These are phyloP conservation scores for Melanotaenia parkinsoni DNA, from an alignment of 2,797 vertebrate genomes.

Conservation along the genomic window DNA sequence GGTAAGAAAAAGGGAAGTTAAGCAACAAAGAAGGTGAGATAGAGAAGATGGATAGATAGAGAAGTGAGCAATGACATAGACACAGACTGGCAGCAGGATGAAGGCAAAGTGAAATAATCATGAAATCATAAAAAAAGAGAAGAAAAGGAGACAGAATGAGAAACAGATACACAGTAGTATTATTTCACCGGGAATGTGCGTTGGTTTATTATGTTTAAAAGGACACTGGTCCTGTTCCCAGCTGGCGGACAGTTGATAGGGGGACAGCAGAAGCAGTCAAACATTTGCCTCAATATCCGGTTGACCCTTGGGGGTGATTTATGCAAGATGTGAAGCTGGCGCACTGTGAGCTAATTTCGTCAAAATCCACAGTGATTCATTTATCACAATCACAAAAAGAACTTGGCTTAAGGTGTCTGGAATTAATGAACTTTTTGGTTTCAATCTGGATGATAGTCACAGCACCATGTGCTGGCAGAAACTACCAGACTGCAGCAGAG, in stretches of 20 bases:
- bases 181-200: constrained; percentile 36
- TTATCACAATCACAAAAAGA: constrained; percentile 68
- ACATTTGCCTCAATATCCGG: constrained; percentile 70
- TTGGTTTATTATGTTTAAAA: constrained; percentile 55
- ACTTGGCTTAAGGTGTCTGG: constrained; percentile 70
- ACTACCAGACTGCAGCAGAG: constrained; percentile 62
- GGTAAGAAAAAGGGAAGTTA: constrained; percentile 16
- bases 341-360: constrained; percentile 70
- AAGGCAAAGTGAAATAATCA: constrained; percentile 43
- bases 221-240: constrained; percentile 48
- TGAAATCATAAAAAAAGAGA: constrained; percentile 11
- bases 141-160: constrained; percentile 33
- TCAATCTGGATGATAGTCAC: constrained; percentile 65
- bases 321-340: constrained; percentile 66
- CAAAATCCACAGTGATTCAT: constrained; percentile 73
- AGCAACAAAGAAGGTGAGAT: constrained; percentile 15
- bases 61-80: constrained; percentile 28
- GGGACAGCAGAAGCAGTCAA: constrained; percentile 55
- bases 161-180: constrained; percentile 22
- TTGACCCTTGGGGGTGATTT: constrained; percentile 70
- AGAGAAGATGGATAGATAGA: constrained; percentile 41
- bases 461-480: constrained; percentile 63
- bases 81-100: constrained; percentile 52
- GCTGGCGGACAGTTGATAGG: constrained; percentile 47
- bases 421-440: constrained; percentile 68